Percentiles rank a stretch among this genome's conserved stretches.
phyloP scores from a whole-genome alignment of 2,888 invertebrate genomes.

The Hylaea fasciaria region DNA sequence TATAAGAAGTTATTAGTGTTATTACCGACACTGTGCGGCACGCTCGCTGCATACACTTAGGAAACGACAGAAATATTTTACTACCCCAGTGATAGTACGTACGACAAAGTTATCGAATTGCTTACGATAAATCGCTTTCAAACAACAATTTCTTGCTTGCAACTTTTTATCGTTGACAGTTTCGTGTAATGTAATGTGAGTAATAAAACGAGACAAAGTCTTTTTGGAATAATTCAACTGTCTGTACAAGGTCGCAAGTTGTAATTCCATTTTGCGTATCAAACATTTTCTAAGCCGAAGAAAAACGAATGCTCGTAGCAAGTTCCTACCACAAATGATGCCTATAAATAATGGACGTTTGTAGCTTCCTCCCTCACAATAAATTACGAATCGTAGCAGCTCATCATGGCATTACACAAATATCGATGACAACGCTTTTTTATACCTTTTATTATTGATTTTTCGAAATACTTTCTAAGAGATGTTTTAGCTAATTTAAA shows the following conservation, averaged over 20 bases:
- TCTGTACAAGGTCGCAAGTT: slow-evolving; percentile 9
- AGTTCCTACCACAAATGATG: no score
- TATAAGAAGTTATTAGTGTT: slow-evolving; percentile 1
- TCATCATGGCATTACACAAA: slow-evolving; percentile 15
- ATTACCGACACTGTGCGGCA: neutral
- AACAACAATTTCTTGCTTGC: slow-evolving; percentile 6
- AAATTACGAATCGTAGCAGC: slow-evolving; percentile 1
- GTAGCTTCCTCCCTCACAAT: neutral
- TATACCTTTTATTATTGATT: neutral
- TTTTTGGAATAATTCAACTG: slow-evolving; percentile 8
- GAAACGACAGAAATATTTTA: slow-evolving; percentile 34
- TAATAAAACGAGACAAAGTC: slow-evolving; percentile 14
- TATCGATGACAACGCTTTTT: slow-evolving; percentile 14
- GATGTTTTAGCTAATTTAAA: no score
- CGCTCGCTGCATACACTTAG: slow-evolving; percentile 1
- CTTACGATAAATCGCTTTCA: slow-evolving; percentile 10
- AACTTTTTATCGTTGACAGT: slow-evolving; percentile 24
- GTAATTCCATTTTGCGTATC: neutral
- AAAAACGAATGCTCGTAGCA: slow-evolving; percentile 2
- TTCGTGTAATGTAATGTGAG: slow-evolving; percentile 12
- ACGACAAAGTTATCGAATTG: slow-evolving; percentile 29
- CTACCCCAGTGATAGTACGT: slow-evolving; percentile 28
- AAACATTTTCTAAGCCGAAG: neutral
- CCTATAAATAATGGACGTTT: no score
- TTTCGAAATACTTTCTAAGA: no score